These are phyloP conservation scores for Samia ricini DNA, from an alignment of 1,140 invertebrate genomes.

Conservation along the genomic window DNA sequence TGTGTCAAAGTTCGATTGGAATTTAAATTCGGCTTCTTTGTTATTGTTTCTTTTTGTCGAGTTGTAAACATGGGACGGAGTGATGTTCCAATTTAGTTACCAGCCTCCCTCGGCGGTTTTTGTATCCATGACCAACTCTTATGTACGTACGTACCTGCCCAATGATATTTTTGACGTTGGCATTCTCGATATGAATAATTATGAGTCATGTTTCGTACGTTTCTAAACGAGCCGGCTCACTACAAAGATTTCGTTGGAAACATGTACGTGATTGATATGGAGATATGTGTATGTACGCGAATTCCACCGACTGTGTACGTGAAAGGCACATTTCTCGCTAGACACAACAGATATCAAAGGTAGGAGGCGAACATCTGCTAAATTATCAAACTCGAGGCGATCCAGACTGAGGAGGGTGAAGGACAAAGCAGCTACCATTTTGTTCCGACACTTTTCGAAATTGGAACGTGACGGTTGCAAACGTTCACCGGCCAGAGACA, in stretches of 20 bases:
- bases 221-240: slow-evolving; percentile 19
- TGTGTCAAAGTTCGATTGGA: slow-evolving; percentile 78
- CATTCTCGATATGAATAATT: slow-evolving; percentile 70
- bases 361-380: slow-evolving; percentile 62
- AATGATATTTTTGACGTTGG: slow-evolving; percentile 69
- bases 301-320: slow-evolving; percentile 23
- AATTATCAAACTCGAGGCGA: slow-evolving; percentile 64
- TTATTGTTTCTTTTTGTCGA: slow-evolving; percentile 69
- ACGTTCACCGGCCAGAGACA: slow-evolving; percentile 71
- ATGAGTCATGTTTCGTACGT: slow-evolving; percentile 56
- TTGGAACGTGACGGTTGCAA: slow-evolving; percentile 77
- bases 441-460: slow-evolving; percentile 77
- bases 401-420: slow-evolving; percentile 48
- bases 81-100: slow-evolving; percentile 75
- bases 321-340: slow-evolving; percentile 35
- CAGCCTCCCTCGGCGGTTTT: slow-evolving; percentile 52
- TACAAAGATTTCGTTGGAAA: slow-evolving; percentile 18
- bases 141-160: too few relatives aligned
- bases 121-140: slow-evolving; percentile 69
- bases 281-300: neutral
- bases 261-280: neutral
- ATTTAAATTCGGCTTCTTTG: slow-evolving; percentile 77
- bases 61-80: slow-evolving; percentile 69
- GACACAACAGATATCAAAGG: slow-evolving; percentile 50
- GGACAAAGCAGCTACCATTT: slow-evolving; percentile 74